Base-by-base conservation (phyloP, 2,888 invertebrate species). In the Conchocele bisecta region DNA sequence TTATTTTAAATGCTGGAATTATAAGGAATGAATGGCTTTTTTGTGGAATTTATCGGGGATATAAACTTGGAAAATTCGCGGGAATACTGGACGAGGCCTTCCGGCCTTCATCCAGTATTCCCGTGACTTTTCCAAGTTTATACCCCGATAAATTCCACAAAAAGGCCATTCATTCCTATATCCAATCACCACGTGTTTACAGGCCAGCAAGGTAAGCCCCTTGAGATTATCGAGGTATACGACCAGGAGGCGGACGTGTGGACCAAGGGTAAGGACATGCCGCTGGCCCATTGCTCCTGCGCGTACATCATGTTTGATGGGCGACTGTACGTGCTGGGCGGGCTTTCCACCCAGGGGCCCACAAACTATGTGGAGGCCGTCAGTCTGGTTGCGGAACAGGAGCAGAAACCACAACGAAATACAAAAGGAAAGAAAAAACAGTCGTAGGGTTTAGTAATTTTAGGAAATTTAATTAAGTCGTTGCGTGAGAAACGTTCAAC, bases 201-300 rank as follows among this genome's bases (percentile, higher is more conserved):
- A 90, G 90, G 89, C 15, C 89, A 88, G 58, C 68, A 78, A 11
- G 90, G 89, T 2, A 86, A 85, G 51, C 89, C 90, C 2, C 59
- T 88, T 71, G 77, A 81, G 1, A 69, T 61, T 15, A 84, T 83
- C 7, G 90, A 90, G 74, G 72, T 75, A 0, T 90, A 86, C 61
- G 88, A 89, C 51, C 72, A 72, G n/a, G 74, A 71, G 3, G 82
- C 74, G 2, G 83, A 89, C 60, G 75, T 59, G 2, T 90, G 90
- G 90, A 75, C 81, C 2, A 41, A 59, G 24, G 73, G 84, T n/a
- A 73, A 78, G 11, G 79, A 85, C 44, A 83, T 87, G 74, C 84
- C 88, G 1, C 65, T 81, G n/a, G 68, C 86, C 3, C 89, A 89
- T 65, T 89, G 89, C 59, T 89, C 89, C 3, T 89, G 89, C 76